Conservation (phyloP, 2,797 vertebrate genomes). For the Valencia hispanica region DNA sequence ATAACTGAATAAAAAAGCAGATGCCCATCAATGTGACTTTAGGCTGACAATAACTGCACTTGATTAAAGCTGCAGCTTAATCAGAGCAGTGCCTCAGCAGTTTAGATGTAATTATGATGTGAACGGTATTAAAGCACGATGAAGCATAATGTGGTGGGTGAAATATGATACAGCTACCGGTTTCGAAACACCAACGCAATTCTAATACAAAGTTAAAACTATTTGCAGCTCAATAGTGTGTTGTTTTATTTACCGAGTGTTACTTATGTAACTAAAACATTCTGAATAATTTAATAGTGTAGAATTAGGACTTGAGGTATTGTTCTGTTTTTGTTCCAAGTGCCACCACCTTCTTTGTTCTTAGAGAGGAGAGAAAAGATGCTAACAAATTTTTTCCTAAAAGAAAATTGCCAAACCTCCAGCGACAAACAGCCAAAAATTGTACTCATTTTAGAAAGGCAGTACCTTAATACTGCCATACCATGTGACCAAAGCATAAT, state of each 20-base stretch:
- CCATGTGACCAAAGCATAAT: no score
- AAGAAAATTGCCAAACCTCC: not conserved
- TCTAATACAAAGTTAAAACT: not conserved
- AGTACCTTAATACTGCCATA: no score
- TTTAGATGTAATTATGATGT: conserved; percentile 56
- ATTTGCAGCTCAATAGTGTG: not conserved
- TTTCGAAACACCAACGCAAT: not conserved
- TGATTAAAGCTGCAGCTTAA: conserved; percentile 21
- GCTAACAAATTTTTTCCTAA: not conserved
- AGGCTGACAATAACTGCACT: conserved; percentile 3
- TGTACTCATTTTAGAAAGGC: no score
- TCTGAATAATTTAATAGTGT: not conserved
- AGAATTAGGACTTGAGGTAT: not conserved
- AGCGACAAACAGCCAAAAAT: not conserved
- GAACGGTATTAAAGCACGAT: conserved; percentile 9
- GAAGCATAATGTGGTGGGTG: not conserved
- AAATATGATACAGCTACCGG: not conserved
- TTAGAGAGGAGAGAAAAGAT: not conserved
- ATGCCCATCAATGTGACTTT: conserved; percentile 7
- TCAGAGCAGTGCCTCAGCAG: conserved; percentile 27
- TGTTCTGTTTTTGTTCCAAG: not conserved
- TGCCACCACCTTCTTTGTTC: no score
- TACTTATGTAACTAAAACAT: not conserved
- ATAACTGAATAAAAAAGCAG: not conserved
- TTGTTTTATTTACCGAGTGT: not conserved